A percentile compares a stretch with the other conserved stretches of the same genome.
Evolutionary conservation across 2,113 vertebrate species (phyloP).

Genomic region (Osmerus eperlanus): DNA sequence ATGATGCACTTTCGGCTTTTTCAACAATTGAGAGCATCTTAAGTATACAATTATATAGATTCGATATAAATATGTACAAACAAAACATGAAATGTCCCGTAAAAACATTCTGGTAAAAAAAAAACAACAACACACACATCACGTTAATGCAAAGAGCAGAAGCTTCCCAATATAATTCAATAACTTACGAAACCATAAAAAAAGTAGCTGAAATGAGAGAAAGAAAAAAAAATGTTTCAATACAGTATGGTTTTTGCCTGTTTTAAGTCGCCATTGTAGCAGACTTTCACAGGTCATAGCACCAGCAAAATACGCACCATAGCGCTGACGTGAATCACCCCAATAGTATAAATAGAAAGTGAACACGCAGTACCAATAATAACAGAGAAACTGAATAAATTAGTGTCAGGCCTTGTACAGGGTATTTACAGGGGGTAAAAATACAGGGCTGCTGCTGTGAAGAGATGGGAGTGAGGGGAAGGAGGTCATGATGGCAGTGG

Average conservation of each 20-base stretch:
- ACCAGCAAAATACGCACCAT: conserved; percentile 63
- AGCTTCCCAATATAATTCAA: conserved; percentile 63
- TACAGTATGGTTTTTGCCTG: conserved; percentile 63
- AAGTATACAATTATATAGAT: conserved; percentile 65
- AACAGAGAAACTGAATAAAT: conserved; percentile 67
- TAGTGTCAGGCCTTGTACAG: conserved; percentile 71
- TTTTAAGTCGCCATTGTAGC: conserved; percentile 29
- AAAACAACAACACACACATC: conserved; percentile 57
- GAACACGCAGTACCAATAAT: conserved; percentile 53
- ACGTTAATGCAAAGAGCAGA: conserved; percentile 58
- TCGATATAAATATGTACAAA: conserved; percentile 80
- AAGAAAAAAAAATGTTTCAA: conserved; percentile 37
- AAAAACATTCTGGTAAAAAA: conserved; percentile 68
- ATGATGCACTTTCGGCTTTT: conserved; percentile 76
- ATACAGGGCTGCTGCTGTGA: conserved; percentile 51
- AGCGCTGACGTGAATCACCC: conserved; percentile 62
- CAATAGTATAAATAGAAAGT: conserved; percentile 56
- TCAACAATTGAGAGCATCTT: conserved; percentile 58
- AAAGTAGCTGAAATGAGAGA: conserved; percentile 40
- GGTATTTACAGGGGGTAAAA: conserved; percentile 64
- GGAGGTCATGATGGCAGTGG: conserved; percentile 62
- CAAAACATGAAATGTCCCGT: conserved; percentile 57
- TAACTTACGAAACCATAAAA: conserved; percentile 72
- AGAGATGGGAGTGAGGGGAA: conserved; percentile 25
- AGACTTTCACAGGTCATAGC: conserved; percentile 59